These are phyloP conservation scores for Scelioninae gen. 1 DNA, from an alignment of 2,888 invertebrate species.

Conservation along the genomic window DNA sequence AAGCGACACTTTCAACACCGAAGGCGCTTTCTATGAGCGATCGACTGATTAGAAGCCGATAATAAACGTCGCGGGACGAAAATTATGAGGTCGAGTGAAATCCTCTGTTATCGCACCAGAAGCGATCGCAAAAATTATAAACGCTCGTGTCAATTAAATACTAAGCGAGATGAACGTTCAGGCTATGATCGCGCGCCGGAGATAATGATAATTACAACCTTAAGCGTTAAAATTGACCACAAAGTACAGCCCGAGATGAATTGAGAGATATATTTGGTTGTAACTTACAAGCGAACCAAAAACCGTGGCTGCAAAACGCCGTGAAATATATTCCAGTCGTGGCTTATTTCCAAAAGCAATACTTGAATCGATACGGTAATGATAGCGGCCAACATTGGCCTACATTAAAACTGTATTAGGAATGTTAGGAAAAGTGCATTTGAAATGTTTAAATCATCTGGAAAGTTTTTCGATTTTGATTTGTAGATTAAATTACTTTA, in stretches of 20 bases:
- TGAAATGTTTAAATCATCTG: too few relatives aligned
- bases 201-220: constrained; percentile 66
- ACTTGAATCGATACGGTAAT: neutral
- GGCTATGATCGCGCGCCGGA: constrained; percentile 26
- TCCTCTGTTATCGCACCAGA: constrained; percentile 48
- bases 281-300: constrained; percentile 29
- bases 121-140: constrained; percentile 53
- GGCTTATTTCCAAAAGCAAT: constrained; percentile 12
- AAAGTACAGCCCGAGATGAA: constrained; percentile 33
- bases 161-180: constrained; percentile 45
- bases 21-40: constrained; percentile 62
- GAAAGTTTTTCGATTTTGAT: too few relatives aligned
- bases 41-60: constrained; percentile 60
- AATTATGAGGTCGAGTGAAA: constrained; percentile 66
- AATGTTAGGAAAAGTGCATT: too few relatives aligned
- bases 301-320: constrained; percentile 24
- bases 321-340: constrained; percentile 10
- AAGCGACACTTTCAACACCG: constrained; percentile 62
- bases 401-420: neutral
- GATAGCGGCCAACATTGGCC: constrained; percentile 3
- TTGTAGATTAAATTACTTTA: too few relatives aligned
- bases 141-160: constrained; percentile 64
- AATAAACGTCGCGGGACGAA: constrained; percentile 56
- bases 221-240: constrained; percentile 45
- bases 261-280: constrained; percentile 31